Evolutionary conservation across 2,113 vertebrate genomes (phyloP).

Genomic region (Zootoca vivipara): DNA sequence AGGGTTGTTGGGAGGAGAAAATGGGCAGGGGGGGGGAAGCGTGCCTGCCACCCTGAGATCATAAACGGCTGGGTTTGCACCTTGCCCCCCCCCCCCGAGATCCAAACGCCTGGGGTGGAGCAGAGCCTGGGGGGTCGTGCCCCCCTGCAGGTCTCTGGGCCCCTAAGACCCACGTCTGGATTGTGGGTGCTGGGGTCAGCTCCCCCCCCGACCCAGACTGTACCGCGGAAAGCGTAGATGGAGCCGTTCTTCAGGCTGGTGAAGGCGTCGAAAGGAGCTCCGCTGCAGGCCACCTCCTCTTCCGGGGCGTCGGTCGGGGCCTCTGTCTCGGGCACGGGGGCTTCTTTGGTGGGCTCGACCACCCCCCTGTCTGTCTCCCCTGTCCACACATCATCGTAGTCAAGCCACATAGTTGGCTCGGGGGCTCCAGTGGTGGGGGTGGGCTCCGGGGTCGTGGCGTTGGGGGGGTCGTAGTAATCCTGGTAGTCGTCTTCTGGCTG

Average conservation of each 20-base stretch:
- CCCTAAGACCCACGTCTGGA: neutral
- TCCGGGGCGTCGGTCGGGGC: accelerated
- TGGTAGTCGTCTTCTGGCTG: constrained; percentile 86
- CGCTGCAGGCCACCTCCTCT: constrained; percentile 79
- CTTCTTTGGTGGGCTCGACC: neutral
- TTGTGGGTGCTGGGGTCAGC: neutral
- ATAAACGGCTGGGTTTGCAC: too few relatives aligned
- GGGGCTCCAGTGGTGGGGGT: accelerated
- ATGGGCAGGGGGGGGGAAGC: too few relatives aligned
- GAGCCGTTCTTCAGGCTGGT: constrained; percentile 93
- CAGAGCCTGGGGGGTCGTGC: too few relatives aligned
- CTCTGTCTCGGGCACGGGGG: neutral
- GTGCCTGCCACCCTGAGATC: too few relatives aligned
- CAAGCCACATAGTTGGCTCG: accelerated
- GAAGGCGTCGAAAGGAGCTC: constrained; percentile 88
- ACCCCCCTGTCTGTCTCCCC: accelerated
- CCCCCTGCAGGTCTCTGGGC: too few relatives aligned
- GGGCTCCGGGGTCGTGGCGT: accelerated
- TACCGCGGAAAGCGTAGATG: constrained; percentile 93
- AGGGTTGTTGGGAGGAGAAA: too few relatives aligned
- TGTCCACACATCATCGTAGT: neutral
- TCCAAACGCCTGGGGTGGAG: too few relatives aligned
- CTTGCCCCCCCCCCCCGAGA: too few relatives aligned
- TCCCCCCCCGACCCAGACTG: neutral
- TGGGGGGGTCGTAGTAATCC: neutral